Evolutionary conservation across 2,797 vertebrate genomes (phyloP), one percentile per base, ranked within the genome.

Genomic region (Tarsius wallacei): DNA sequence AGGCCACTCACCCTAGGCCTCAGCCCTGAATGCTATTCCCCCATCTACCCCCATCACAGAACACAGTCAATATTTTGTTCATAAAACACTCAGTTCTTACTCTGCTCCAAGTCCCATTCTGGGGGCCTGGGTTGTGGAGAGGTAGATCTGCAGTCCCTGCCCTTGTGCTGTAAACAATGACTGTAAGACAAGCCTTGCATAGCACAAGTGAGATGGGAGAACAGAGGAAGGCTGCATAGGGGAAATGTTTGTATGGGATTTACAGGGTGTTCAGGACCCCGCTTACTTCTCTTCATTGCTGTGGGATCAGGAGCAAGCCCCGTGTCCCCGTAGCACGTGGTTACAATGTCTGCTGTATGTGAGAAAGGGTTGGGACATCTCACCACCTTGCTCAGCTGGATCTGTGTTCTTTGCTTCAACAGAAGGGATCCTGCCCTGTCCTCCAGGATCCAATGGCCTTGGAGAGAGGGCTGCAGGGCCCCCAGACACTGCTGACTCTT

Each of bases 351-450:
- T 36, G 11, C 78, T 42, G 14, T 19, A n/a, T 33, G n/a, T 55
- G 1, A 49, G 31, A 90, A 16, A 12, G 14, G 2, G 89, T 33
- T 7, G 19, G 76, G 83, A 13, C 68, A 31, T n/a, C 7, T 1
- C 4, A 6, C 26, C 76, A 3, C 3, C 55, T 19, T 7, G 1
- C 28, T 93, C 22, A 64, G 36, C 57, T 36, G 49, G 0, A 1
- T 73, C 42, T 98, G 59, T 71, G 31, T 87, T 74, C 4, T 88
- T 57, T 77, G 2, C 86, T 93, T 86, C 96, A 88, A 47, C 77
- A 98, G 97, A 96, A 98, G 96, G 91, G 24, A 61, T 92, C 96
- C 82, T 5, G 10, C 73, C 24, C 73, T 8, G 9, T 96, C 66
- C 33, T 92, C 90, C 90, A 77, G 28, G 83, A 93, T 95, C 81